These are phyloP conservation scores for Ruditapes philippinarum DNA, from an alignment of 1,140 invertebrate species.

Conservation along the genomic window DNA sequence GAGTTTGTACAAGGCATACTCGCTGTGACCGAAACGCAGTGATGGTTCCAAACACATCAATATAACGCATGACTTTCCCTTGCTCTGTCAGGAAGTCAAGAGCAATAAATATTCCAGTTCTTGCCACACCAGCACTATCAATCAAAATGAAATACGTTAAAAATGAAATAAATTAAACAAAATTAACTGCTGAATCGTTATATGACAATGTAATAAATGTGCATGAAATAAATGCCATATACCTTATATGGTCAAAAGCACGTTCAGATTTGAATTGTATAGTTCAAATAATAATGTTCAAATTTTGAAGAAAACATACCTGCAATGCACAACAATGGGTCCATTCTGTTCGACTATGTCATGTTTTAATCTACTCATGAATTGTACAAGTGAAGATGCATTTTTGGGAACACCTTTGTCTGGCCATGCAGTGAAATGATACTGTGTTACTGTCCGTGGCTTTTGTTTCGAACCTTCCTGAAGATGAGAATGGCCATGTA, in stretches of 20 bases:
- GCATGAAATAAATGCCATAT: no score
- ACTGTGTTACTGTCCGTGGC: constrained; percentile 92
- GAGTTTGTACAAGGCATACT: constrained; percentile 21
- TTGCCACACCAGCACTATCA: constrained; percentile 28
- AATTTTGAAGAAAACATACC: no score
- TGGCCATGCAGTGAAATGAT: constrained; percentile 98
- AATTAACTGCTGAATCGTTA: no score
- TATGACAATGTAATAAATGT: no score
- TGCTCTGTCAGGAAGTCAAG: constrained; percentile 7
- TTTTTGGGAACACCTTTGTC: constrained; percentile 87
- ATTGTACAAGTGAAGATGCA: constrained; percentile 90
- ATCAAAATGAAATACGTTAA: no score
- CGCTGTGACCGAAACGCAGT: not conserved
- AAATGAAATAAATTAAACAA: no score
- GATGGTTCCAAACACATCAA: not conserved
- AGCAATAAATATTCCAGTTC: constrained; percentile 27
- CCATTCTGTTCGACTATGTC: constrained; percentile 91
- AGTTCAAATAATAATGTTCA: no score
- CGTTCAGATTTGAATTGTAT: no score
- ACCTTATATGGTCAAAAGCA: no score
- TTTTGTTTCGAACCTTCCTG: not conserved
- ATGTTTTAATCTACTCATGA: constrained; percentile 95
- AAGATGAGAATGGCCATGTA: no score
- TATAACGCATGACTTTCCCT: not conserved
- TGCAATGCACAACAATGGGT: constrained; percentile 93